Percentiles rank a stretch among this genome's conserved stretches.
These are phyloP conservation scores for Parotocinclus haroldoi DNA, from an alignment of 2,797 vertebrate species.

Conservation along the genomic window DNA sequence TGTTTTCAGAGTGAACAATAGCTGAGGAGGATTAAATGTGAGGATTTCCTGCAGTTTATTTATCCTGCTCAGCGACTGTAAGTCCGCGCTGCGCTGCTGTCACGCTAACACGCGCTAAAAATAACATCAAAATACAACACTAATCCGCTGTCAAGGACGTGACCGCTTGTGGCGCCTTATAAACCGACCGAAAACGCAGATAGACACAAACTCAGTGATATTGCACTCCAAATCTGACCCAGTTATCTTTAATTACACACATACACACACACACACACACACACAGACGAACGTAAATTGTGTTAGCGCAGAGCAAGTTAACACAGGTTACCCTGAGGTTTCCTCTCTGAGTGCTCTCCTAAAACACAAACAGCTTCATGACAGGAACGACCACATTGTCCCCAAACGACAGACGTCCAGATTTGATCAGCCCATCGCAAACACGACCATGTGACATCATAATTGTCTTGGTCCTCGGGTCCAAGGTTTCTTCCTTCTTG, in stretches of 20 bases:
- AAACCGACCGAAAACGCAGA: constrained; percentile 12
- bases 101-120: constrained; percentile 22
- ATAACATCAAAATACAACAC: constrained; percentile 10
- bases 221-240: not conserved
- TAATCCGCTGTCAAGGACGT: constrained; percentile 6
- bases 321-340: not conserved
- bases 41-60: constrained; percentile 41
- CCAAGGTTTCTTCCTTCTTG: no score
- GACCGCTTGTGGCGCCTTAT: constrained; percentile 6
- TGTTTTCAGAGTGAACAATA: constrained; percentile 27
- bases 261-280: not conserved
- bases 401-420: no score
- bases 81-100: constrained; percentile 22
- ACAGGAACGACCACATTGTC: no score
- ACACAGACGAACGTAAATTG: not conserved
- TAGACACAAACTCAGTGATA: not conserved
- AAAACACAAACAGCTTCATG: no score
- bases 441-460: no score
- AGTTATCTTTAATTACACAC: not conserved
- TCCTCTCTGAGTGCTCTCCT: no score
- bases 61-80: constrained; percentile 27
- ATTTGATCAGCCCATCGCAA: no score
- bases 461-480: no score
- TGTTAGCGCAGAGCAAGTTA: constrained; percentile 9
- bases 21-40: constrained; percentile 26